A percentile compares a stretch with the other conserved stretches of the same genome.
Evolutionary conservation across 2,888 invertebrate genomes (phyloP).

Genomic region (Dynastes maya): DNA sequence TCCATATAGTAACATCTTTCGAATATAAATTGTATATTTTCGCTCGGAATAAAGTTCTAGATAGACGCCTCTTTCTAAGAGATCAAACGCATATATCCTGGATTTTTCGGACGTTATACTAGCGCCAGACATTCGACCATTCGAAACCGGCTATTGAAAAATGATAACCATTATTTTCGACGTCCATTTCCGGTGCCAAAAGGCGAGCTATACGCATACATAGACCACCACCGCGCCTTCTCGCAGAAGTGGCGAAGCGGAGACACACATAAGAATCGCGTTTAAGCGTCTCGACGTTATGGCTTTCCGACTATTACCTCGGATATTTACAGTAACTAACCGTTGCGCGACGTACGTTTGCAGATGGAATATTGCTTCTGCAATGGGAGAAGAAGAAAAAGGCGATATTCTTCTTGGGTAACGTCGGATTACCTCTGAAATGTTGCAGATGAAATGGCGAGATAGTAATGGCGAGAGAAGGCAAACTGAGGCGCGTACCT

Average conservation of each 20-base stretch:
- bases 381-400: neutral
- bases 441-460: conserved; percentile 10
- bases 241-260: neutral
- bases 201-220: neutral
- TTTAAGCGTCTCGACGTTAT: conserved; percentile 13
- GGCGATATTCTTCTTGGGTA: neutral
- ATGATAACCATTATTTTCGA: conserved; percentile 29
- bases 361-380: conserved; percentile 13
- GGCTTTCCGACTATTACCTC: conserved; percentile 12
- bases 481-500: neutral
- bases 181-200: conserved; percentile 17
- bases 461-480: neutral
- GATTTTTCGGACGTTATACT: conserved; percentile 4
- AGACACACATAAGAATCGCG: conserved; percentile 20
- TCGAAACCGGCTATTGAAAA: conserved; percentile 18
- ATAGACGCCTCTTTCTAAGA: too few relatives aligned
- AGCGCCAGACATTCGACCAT: conserved; percentile 18
- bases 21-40: too few relatives aligned
- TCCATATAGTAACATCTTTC: too few relatives aligned
- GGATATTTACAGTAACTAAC: conserved; percentile 28
- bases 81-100: neutral
- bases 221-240: neutral
- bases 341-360: neutral
- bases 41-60: too few relatives aligned
- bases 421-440: neutral